Percentiles rank a stretch among this genome's conserved stretches.
phyloP scores from a whole-genome alignment of 2,113 vertebrate genomes.

The Neogale vison region DNA sequence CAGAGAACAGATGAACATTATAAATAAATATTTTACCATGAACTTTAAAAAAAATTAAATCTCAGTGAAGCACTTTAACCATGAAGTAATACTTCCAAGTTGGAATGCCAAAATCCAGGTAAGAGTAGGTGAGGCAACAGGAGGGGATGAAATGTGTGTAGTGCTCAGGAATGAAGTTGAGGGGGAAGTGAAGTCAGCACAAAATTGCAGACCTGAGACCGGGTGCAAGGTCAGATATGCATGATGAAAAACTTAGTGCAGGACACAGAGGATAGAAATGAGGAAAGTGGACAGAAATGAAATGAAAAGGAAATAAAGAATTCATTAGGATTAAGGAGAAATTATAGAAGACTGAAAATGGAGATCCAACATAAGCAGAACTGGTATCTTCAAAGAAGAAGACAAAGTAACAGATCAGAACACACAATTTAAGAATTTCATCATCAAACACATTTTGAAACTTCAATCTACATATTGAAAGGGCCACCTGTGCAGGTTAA shows the following conservation, averaged over 20 bases:
- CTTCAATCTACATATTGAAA: not conserved
- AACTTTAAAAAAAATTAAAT: not conserved
- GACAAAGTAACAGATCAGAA: not conserved
- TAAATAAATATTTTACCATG: not conserved
- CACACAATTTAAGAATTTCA: not conserved
- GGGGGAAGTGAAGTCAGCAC: not conserved
- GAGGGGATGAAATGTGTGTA: not conserved
- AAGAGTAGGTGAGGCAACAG: not conserved
- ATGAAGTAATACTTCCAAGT: not conserved
- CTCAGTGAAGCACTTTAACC: not conserved
- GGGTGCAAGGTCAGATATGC: not conserved
- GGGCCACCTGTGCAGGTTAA: not conserved
- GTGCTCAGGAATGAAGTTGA: not conserved
- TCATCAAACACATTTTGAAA: not conserved
- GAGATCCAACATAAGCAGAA: not conserved
- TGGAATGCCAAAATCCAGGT: not conserved
- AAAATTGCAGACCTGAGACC: constrained; percentile 8
- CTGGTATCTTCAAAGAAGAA: not conserved
- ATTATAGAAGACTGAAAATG: not conserved
- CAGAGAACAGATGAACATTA: not conserved
- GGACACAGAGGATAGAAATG: not conserved
- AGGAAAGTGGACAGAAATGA: not conserved
- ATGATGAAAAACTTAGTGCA: not conserved
- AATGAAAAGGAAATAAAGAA: not conserved
- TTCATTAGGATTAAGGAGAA: constrained; percentile 6